Evolutionary conservation across 1,140 invertebrate genomes (phyloP).

Genomic region (Colletes latitarsis): DNA sequence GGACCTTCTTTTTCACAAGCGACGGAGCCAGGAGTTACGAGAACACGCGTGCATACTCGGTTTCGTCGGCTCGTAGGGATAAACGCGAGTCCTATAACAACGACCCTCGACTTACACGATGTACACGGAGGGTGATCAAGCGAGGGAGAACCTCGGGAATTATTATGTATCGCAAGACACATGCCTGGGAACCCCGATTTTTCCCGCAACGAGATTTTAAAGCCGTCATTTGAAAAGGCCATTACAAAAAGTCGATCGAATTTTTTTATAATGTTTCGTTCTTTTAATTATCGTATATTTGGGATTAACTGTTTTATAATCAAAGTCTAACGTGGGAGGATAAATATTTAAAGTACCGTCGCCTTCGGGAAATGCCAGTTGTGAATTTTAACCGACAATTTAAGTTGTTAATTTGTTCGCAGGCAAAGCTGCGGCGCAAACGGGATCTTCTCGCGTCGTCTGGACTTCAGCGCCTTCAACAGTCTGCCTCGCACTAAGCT

Average conservation of each 20-base stretch:
- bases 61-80: conserved; percentile 11
- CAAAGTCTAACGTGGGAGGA: no score
- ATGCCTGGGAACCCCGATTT: background rate
- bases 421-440: conserved; percentile 94
- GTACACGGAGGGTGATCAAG: conserved; percentile 42
- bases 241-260: background rate
- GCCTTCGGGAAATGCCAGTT: no score
- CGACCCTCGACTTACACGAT: conserved; percentile 30
- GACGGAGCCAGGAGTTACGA: background rate
- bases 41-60: background rate
- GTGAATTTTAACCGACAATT: no score
- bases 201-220: conserved; percentile 22
- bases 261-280: background rate
- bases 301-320: no score
- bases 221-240: conserved; percentile 20
- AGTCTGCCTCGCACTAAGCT: conserved; percentile 95
- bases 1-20: background rate
- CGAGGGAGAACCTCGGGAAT: conserved; percentile 17
- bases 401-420: conserved; percentile 75
- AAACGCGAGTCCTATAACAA: background rate
- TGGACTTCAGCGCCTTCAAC: conserved; percentile 97
- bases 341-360: no score
- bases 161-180: conserved; percentile 52
- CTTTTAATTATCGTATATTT: no score
- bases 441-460: conserved; percentile 93